Conservation (phyloP, 2,888 invertebrate genomes). For the Pandemis heparana region DNA sequence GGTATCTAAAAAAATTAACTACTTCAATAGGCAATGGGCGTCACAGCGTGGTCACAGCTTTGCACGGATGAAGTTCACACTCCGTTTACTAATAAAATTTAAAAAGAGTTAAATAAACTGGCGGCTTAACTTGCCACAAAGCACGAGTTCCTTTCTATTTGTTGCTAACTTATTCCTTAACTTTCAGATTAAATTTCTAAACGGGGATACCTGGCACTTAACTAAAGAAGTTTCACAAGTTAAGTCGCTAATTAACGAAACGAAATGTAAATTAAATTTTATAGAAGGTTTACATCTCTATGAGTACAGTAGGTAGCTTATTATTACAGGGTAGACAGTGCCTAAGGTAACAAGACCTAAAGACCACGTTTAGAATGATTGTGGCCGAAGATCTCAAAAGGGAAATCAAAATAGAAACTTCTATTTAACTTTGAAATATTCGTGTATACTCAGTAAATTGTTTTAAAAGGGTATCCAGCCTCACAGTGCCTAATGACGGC, state of each 20-base stretch:
- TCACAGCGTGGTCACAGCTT: no score
- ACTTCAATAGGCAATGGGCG: no score
- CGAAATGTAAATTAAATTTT: not conserved
- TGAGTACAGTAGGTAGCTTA: not conserved
- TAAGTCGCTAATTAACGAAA: not conserved
- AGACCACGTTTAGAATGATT: no score
- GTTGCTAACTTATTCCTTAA: not conserved
- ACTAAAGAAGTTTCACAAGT: not conserved
- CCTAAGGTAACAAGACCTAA: no score
- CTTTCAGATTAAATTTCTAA: not conserved
- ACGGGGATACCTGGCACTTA: not conserved
- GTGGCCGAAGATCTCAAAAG: no score
- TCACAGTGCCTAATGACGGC: no score
- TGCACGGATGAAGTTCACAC: not conserved
- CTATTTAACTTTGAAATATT: no score
- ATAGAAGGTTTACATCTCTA: not conserved
- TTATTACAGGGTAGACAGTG: no score
- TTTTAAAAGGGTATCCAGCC: no score
- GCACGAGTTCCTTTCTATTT: constrained; percentile 2
- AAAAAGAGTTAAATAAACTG: not conserved
- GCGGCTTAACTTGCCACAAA: not conserved
- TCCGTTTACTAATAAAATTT: not conserved
- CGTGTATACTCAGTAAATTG: no score
- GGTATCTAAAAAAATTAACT: no score
- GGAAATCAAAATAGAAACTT: no score